Evolutionary conservation across 1,140 invertebrate genomes (phyloP).

Genomic region (Diorhabda sublineata): DNA sequence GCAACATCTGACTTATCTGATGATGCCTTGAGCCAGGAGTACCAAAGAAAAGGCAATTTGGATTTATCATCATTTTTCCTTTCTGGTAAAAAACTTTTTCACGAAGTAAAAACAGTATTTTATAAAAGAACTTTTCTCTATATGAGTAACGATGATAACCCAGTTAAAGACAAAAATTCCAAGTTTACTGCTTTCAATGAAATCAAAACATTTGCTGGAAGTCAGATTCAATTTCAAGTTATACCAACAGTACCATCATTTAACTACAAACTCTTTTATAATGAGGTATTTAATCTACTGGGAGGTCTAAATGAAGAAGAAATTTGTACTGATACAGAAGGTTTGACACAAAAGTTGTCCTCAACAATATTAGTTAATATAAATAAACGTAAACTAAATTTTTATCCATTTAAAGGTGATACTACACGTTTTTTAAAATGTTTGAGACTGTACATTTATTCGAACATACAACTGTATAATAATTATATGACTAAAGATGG

Average conservation of each 20-base stretch:
- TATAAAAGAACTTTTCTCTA: slow-evolving; percentile 34
- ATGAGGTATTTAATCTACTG: slow-evolving; percentile 30
- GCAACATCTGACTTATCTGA: slow-evolving; percentile 16
- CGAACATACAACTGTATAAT: slow-evolving; percentile 24
- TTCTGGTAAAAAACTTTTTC: slow-evolving; percentile 34
- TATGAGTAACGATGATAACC: slow-evolving; percentile 37
- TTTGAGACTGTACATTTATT: slow-evolving; percentile 25
- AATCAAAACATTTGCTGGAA: slow-evolving; percentile 34
- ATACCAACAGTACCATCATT: slow-evolving; percentile 30
- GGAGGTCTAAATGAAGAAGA: slow-evolving; percentile 20
- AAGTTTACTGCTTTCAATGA: slow-evolving; percentile 35
- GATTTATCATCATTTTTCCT: slow-evolving; percentile 35
- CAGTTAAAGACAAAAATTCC: slow-evolving; percentile 24
- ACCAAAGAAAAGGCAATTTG: slow-evolving; percentile 26
- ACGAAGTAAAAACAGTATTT: slow-evolving; percentile 27
- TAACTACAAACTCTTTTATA: slow-evolving; percentile 32
- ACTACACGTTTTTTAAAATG: slow-evolving; percentile 27
- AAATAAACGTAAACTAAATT: slow-evolving; percentile 21
- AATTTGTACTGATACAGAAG: slow-evolving; percentile 31
- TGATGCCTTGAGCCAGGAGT: slow-evolving; percentile 26
- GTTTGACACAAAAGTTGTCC: slow-evolving; percentile 28
- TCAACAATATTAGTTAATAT: slow-evolving; percentile 22
- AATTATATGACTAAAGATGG: slow-evolving; percentile 25
- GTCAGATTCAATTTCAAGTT: slow-evolving; percentile 31
- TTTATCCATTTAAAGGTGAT: slow-evolving; percentile 36